These are phyloP conservation scores for Malurus melanocephalus DNA, from an alignment of 2,113 vertebrate genomes.

Conservation along the genomic window DNA sequence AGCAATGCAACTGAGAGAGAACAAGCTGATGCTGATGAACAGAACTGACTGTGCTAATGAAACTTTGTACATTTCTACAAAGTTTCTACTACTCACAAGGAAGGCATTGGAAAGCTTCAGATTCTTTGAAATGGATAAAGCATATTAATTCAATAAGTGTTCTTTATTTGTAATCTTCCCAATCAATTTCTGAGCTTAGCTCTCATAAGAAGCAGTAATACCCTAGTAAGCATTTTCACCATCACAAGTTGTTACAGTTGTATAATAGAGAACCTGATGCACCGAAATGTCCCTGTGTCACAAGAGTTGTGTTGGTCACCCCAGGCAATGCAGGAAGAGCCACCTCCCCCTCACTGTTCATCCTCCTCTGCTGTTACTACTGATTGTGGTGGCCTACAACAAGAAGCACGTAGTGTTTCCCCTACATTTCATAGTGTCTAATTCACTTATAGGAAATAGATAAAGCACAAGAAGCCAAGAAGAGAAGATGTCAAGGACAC, in stretches of 20 bases:
- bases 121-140: neutral
- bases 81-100: neutral
- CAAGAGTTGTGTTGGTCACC: neutral
- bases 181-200: neutral
- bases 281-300: neutral
- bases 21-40: neutral
- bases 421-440: neutral
- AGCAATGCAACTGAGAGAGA: neutral
- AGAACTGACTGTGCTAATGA: neutral
- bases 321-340: neutral
- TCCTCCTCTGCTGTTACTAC: neutral
- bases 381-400: neutral
- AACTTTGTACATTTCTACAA: neutral
- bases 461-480: neutral
- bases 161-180: slow-evolving; percentile 3
- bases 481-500: neutral
- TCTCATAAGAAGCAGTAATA: neutral
- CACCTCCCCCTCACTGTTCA: neutral
- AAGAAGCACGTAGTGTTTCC: neutral
- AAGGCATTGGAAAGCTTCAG: neutral
- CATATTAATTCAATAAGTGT: neutral
- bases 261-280: neutral
- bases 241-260: neutral
- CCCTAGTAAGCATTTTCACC: neutral
- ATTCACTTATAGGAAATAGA: neutral